These are phyloP conservation scores for Nannoperca australis DNA, from an alignment of 2,797 vertebrate species.

Conservation along the genomic window DNA sequence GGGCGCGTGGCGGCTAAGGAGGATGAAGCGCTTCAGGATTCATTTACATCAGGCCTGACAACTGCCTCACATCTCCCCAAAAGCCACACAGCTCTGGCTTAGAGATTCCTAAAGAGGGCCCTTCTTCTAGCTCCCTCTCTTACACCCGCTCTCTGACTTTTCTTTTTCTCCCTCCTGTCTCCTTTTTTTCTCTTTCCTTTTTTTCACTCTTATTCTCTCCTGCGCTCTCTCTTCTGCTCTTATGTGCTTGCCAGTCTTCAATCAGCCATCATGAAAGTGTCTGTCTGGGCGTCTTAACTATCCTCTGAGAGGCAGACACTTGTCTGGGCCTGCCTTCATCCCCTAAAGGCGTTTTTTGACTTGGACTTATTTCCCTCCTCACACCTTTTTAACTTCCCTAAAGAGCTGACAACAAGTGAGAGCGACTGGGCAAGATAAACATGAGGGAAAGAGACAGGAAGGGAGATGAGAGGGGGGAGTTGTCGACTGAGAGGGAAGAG, in stretches of 20 bases:
- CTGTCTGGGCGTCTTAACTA: constrained; percentile 86
- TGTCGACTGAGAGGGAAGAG: constrained; percentile 40
- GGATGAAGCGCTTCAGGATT: constrained; percentile 89
- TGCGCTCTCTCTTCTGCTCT: constrained; percentile 69
- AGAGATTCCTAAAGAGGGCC: constrained; percentile 84
- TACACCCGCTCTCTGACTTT: constrained; percentile 74
- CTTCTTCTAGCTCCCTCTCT: constrained; percentile 72
- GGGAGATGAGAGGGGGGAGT: constrained; percentile 66
- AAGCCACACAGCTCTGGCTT: constrained; percentile 82
- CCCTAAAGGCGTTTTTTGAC: constrained; percentile 84
- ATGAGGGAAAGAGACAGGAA: constrained; percentile 78
- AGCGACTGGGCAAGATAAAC: constrained; percentile 82
- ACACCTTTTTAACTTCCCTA: constrained; percentile 85
- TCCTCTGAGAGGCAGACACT: constrained; percentile 87
- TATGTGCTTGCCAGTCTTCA: constrained; percentile 84
- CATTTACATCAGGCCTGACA: constrained; percentile 91
- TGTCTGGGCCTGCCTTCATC: constrained; percentile 85
- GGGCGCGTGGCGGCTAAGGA: constrained; percentile 80
- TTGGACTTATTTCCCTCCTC: constrained; percentile 85
- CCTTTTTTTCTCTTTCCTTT: constrained; percentile 62
- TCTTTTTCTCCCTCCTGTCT: constrained; percentile 78
- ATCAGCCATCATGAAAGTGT: constrained; percentile 89
- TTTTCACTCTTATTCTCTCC: constrained; percentile 66
- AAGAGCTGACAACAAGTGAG: constrained; percentile 82
- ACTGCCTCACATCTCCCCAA: constrained; percentile 86